phyloP scores from a whole-genome alignment of 2,113 vertebrate species.

The Sula dactylatra region DNA sequence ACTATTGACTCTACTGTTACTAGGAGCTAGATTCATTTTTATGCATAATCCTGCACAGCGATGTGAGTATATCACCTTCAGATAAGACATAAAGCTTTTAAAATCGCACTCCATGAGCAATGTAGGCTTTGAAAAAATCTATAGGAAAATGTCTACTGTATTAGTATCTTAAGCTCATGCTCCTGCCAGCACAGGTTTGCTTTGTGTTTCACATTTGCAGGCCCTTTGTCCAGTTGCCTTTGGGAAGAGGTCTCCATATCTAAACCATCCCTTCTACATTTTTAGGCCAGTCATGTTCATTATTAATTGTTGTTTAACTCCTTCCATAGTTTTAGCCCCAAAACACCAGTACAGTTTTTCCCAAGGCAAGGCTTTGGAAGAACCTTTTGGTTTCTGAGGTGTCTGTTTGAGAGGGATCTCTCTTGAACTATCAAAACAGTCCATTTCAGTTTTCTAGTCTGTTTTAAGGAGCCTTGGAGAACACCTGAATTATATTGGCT shows the following conservation, averaged over 20 bases:
- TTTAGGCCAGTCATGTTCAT: background rate
- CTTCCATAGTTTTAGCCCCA: background rate
- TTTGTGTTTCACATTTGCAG: background rate
- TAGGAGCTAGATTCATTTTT: background rate
- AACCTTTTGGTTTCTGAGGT: background rate
- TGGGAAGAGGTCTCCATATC: background rate
- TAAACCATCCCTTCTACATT: accelerated
- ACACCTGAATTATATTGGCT: too few species aligned
- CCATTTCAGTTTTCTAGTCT: background rate
- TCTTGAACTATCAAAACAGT: background rate
- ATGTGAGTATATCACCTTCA: background rate
- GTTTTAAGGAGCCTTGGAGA: background rate
- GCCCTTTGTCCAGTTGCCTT: background rate
- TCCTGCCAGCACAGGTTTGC: background rate
- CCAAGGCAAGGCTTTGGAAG: background rate
- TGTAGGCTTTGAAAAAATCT: background rate
- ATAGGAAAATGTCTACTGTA: background rate
- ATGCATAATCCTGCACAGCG: too few species aligned
- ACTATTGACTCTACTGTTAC: too few species aligned
- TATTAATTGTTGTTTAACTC: background rate
- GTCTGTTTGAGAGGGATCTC: background rate
- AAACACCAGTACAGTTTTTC: background rate
- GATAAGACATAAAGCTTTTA: background rate
- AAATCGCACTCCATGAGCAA: background rate
- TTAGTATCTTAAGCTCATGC: background rate